Base-by-base conservation (phyloP, 2,797 vertebrate genomes). In the Hylomyscus alleni region DNA sequence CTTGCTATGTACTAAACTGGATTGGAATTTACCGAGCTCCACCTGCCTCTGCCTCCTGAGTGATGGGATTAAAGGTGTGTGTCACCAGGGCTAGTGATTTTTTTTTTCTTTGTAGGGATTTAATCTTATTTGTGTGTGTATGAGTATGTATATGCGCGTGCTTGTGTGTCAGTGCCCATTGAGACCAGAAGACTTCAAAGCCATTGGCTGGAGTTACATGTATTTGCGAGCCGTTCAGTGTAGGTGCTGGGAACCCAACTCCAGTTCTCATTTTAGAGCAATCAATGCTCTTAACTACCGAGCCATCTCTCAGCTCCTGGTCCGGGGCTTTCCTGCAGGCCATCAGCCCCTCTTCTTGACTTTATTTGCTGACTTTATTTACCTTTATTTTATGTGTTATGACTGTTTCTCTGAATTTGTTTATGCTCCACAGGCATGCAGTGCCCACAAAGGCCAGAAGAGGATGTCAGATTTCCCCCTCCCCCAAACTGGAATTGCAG, bases 91-190 rank as follows among this genome's bases (percentile, higher is more conserved):
- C 37, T 75, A 37, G 8, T 58, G 56, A 58, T 58, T 60, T 60
- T n/a, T n/a, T n/a, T n/a, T n/a, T n/a, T 69, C 34, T 72, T 72
- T 72, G n/a, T 72, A 73, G 37, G 37, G 37, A 73, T 76, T 76
- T 47, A 76, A 76, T 47, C 47, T 47, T 47, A 76, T 52, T 52
- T 54, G 37, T 37, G 65, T 7, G 65, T 69, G 31, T 67, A 17
- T 44, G 22, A 44, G 12, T 24, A 29, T 15, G 0, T 81, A 11
- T 11, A 10, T 5, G 4, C 10, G 20, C 17, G 2, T 54, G 8
- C 54, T 20, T 54, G 31, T 56, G 34, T 81, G 29, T 54, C 31
- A 34, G 76, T 80, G 29, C 31, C 31, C 50, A 78, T 8, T 3
- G 47, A 78, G 15, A 52, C 47, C 76, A 78, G 76, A 52, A 47